phyloP scores from a whole-genome alignment of 2,888 invertebrate genomes.

The Volucella bombylans region DNA sequence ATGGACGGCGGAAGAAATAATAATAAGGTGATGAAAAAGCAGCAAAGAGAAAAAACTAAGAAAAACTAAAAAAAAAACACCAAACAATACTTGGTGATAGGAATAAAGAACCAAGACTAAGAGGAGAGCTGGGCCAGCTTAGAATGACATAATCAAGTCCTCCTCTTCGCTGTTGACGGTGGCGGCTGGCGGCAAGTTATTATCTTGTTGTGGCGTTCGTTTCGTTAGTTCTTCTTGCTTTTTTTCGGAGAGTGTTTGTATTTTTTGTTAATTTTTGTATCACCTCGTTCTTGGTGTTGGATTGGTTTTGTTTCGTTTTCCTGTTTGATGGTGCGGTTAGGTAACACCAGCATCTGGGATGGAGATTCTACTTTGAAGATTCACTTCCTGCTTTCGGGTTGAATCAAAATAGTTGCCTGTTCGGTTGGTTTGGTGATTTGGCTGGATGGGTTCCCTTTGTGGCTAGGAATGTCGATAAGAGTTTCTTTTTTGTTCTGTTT shows the following conservation, averaged over 20 bases:
- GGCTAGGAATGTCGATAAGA: slow-evolving; percentile 48
- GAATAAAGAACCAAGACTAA: slow-evolving; percentile 13
- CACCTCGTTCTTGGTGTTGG: too few relatives aligned
- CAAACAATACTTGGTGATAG: slow-evolving; percentile 7
- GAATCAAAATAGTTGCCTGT: slow-evolving; percentile 38
- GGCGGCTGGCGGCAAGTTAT: slow-evolving; percentile 45
- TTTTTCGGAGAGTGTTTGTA: slow-evolving; percentile 11
- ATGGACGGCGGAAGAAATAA: slow-evolving; percentile 60
- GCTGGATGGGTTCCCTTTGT: neutral
- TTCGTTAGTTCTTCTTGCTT: neutral
- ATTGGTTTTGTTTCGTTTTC: slow-evolving; percentile 21
- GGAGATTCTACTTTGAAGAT: slow-evolving; percentile 63
- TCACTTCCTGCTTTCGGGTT: slow-evolving; percentile 68
- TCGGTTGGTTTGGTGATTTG: slow-evolving; percentile 14
- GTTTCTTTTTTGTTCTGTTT: slow-evolving; percentile 16
- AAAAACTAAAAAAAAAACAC: slow-evolving; percentile 34
- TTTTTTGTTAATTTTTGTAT: too few relatives aligned
- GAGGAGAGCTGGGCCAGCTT: slow-evolving; percentile 48
- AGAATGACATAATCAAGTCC: slow-evolving; percentile 74
- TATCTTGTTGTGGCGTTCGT: slow-evolving; percentile 43
- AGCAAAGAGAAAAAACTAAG: slow-evolving; percentile 25
- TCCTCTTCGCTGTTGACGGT: slow-evolving; percentile 60
- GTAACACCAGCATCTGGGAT: slow-evolving; percentile 68
- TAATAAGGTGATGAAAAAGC: slow-evolving; percentile 46
- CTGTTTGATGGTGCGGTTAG: slow-evolving; percentile 63